Percentiles rank a stretch among this genome's conserved stretches.
phyloP scores from a whole-genome alignment of 2,888 invertebrate species.

The Drosophila bunnanda region DNA sequence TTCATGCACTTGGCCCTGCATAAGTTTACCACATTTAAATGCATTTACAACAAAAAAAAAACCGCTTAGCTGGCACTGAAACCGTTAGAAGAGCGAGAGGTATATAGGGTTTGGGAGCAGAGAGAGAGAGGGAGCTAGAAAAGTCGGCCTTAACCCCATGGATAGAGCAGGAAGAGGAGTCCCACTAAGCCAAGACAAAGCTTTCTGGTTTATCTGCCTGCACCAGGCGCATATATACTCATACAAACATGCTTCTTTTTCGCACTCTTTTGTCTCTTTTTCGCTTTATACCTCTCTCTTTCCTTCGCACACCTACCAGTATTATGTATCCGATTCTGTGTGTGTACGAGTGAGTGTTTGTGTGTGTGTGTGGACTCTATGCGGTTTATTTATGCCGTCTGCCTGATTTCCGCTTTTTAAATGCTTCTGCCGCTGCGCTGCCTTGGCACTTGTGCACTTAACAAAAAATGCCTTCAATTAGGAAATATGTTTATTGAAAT shows the following conservation, averaged over 20 bases:
- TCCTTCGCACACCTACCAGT: conserved; percentile 19
- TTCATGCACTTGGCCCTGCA: conserved; percentile 36
- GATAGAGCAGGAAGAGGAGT: conserved; percentile 6
- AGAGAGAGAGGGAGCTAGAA: conserved; percentile 1
- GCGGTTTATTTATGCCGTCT: conserved; percentile 73
- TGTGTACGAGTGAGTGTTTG: no score
- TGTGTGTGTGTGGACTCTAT: conserved; percentile 29
- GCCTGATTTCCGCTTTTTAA: conserved; percentile 78
- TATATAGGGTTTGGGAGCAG: neutral
- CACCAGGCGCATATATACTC: conserved; percentile 24
- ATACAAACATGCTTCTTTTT: conserved; percentile 1
- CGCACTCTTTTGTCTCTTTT: conserved; percentile 14
- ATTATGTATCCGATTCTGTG: conserved; percentile 7
- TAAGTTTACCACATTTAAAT: conserved; percentile 30
- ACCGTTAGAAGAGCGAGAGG: conserved; percentile 14
- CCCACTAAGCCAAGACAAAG: conserved; percentile 35
- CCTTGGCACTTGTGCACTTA: conserved; percentile 5
- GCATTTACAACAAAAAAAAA: conserved; percentile 20
- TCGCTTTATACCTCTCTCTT: neutral
- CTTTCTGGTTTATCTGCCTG: conserved; percentile 39
- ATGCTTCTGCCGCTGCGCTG: conserved; percentile 56
- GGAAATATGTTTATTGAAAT: neutral
- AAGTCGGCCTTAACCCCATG: conserved; percentile 42
- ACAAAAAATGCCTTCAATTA: neutral
- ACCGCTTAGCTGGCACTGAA: conserved; percentile 28